Evolutionary conservation across 2,888 invertebrate species (phyloP).

Genomic region (Nomada fabriciana): DNA sequence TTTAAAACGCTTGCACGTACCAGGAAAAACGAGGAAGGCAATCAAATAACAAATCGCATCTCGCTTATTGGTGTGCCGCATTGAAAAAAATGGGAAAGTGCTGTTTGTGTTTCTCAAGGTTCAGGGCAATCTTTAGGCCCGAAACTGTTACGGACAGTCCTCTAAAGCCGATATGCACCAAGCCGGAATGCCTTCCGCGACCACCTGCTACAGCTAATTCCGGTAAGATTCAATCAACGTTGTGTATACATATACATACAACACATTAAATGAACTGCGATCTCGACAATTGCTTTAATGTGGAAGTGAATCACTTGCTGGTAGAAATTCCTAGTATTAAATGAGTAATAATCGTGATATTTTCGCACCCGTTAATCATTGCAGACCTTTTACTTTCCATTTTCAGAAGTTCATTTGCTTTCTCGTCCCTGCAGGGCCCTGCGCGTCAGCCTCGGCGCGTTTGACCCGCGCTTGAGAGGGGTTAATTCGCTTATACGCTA

Average conservation of each 20-base stretch:
- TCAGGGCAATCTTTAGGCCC: slow-evolving; percentile 77
- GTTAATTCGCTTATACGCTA: slow-evolving; percentile 31
- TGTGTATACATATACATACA: not conserved
- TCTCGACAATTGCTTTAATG: not conserved
- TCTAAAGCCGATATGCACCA: slow-evolving; percentile 74
- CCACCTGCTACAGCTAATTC: slow-evolving; percentile 71
- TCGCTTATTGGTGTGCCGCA: not conserved
- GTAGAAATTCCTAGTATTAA: not conserved
- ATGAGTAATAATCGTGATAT: not conserved
- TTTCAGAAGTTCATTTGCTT: slow-evolving; percentile 7
- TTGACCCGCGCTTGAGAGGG: slow-evolving; percentile 16
- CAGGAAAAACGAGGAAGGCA: no score
- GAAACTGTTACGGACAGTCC: slow-evolving; percentile 62
- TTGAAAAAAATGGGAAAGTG: slow-evolving; percentile 79
- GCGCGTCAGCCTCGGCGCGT: not conserved
- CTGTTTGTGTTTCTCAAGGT: slow-evolving; percentile 71
- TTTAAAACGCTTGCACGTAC: not conserved
- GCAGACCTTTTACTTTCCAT: slow-evolving; percentile 14
- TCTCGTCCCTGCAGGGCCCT: not conserved
- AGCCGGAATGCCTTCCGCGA: slow-evolving; percentile 79
- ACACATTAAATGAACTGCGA: not conserved
- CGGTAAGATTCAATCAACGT: slow-evolving; percentile 68
- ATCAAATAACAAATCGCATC: not conserved
- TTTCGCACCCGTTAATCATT: slow-evolving; percentile 7
- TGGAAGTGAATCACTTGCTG: no score